Evolutionary conservation across 2,888 invertebrate species (phyloP), one percentile per base, ranked within the genome.

Genomic region (Sinotaia quadrata): DNA sequence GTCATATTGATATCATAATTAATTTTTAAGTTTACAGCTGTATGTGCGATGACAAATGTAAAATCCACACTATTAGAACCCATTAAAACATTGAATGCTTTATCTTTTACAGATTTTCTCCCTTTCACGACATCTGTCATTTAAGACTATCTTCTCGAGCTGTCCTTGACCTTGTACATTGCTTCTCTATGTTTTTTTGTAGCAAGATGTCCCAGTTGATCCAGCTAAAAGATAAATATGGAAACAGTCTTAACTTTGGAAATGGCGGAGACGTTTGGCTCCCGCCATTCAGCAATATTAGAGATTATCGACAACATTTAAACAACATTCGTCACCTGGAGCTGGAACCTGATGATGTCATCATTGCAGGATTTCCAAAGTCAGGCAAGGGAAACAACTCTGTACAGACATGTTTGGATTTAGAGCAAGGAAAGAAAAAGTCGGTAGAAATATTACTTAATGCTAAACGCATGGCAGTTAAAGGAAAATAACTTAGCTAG

Each of bases 301-400:
- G 21, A 8, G 61, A 62, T 36, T 49, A 51, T 21, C 61, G 36
- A 5, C 61, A 51, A 24, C 37, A 69, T 37, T 21, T 57, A n/a
- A 27, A 21, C 12, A 58, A 65, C 21, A 44, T 69, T 27, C 44
- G 63, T 15, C 33, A 62, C 10, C 44, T 63, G 44, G 24, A 41
- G 24, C 57, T 69, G 2, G 31, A 59, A 31, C 65, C 69, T 4
- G 52, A 59, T 29, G 69, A 69, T 31, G 52, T 69, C 33, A 49
- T 69, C 27, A 31, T 69, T 18, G 8, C 31, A 2, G 69, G 65
- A 5, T 69, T 56, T 33, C 41, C 51, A 0, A 69, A 69, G 31
- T 57, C 69, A 24, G 69, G 69, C 65, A 51, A 10, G 57, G 36
- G 12, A 21, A 47, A n/a, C n/a, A n/a, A n/a, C n/a, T n/a, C n/a